Evolutionary conservation across 2,797 vertebrate genomes (phyloP).

Genomic region (Carcharodon carcharias): DNA sequence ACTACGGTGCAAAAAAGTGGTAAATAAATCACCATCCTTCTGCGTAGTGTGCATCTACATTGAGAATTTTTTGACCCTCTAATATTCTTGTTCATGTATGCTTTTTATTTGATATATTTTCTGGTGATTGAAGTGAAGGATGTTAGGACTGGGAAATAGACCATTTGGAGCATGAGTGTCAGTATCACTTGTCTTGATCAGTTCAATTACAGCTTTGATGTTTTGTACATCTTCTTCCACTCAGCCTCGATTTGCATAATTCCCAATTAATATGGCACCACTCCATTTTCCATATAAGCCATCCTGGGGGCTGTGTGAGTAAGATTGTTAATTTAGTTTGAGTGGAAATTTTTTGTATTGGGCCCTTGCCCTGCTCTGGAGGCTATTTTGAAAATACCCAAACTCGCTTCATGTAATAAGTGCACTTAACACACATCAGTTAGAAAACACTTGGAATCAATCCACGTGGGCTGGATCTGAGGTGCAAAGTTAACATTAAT

Average conservation of each 20-base stretch:
- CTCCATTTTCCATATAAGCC: neutral
- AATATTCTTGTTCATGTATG: no score
- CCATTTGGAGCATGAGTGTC: no score
- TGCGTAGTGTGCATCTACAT: neutral
- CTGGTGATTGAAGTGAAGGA: neutral
- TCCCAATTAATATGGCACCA: neutral
- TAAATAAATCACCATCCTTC: neutral
- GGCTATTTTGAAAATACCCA: neutral
- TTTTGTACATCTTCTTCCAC: neutral
- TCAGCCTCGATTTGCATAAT: neutral
- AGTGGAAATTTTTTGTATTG: neutral
- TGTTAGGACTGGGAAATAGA: no score
- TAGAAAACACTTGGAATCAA: neutral
- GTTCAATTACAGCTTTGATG: neutral
- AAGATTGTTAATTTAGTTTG: neutral
- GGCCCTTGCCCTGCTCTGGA: neutral
- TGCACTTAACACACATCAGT: neutral
- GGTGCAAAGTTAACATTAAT: neutral
- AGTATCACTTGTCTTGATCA: neutral
- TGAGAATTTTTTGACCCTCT: neutral
- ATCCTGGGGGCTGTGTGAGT: neutral
- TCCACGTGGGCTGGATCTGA: neutral
- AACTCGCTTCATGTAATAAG: neutral
- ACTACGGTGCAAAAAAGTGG: neutral
- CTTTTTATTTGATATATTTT: neutral